Conservation (phyloP, 2,113 vertebrate species). For the Sitta europaea region DNA sequence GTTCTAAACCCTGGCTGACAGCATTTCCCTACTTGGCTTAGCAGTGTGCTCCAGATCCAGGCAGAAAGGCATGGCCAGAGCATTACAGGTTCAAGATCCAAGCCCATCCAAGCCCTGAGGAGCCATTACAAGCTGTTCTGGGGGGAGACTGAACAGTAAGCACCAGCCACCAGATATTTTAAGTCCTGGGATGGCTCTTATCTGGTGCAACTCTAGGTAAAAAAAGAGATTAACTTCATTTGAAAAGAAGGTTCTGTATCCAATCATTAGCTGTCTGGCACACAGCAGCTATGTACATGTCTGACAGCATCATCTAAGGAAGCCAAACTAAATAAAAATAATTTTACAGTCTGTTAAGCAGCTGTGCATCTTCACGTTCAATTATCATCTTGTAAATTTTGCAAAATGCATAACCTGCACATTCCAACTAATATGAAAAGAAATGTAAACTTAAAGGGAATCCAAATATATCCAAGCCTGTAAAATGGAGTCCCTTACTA, state of each 20-base stretch:
- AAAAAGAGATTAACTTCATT: neutral
- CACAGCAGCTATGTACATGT: neutral
- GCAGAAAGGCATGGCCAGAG: neutral
- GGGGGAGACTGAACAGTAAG: neutral
- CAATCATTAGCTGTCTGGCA: neutral
- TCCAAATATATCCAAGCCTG: neutral
- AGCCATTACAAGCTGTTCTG: neutral
- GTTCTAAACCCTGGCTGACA: neutral
- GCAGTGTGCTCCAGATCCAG: neutral
- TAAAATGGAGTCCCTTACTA: neutral
- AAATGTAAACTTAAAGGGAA: neutral
- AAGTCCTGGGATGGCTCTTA: neutral
- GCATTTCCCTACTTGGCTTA: neutral
- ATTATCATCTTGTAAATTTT: neutral
- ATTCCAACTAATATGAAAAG: neutral
- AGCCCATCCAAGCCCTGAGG: neutral
- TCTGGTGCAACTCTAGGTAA: neutral
- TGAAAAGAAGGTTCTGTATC: neutral
- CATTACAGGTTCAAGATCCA: neutral
- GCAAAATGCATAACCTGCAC: neutral
- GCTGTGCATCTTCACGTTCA: neutral
- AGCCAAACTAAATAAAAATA: neutral
- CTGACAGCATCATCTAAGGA: neutral
- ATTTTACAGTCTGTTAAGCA: neutral
- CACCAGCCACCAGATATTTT: neutral